Evolutionary conservation across 2,888 invertebrate genomes (phyloP).

Genomic region (Vandiemenella viatica): DNA sequence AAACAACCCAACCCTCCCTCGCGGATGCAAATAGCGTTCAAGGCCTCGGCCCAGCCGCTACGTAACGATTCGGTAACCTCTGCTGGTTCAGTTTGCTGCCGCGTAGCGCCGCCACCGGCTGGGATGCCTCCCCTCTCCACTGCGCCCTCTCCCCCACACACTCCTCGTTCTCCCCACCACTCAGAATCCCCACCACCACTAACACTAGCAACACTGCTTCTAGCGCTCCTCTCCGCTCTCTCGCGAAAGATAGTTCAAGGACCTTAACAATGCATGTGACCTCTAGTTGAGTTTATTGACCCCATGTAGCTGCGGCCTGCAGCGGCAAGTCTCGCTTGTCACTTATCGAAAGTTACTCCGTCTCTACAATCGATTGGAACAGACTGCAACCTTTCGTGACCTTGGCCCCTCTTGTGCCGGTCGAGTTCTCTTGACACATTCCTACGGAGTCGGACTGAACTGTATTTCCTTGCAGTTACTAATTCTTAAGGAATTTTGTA

Average conservation of each 20-base stretch:
- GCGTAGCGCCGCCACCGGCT: constrained; percentile 2
- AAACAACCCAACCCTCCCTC: too few species aligned
- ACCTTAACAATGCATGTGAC: constrained; percentile 10
- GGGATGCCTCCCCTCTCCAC: not conserved
- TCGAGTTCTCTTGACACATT: too few species aligned
- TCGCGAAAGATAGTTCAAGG: constrained; percentile 8
- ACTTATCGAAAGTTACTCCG: too few species aligned
- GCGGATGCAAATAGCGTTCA: constrained; percentile 3
- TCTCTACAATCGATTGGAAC: too few species aligned
- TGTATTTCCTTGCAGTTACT: too few species aligned
- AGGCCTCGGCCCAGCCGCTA: not conserved
- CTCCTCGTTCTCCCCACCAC: not conserved
- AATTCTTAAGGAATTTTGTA: too few species aligned
- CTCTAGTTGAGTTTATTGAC: constrained; percentile 9
- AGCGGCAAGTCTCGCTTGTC: not conserved
- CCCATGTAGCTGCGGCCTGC: not conserved
- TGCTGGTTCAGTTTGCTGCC: constrained; percentile 10
- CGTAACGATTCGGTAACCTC: constrained; percentile 11
- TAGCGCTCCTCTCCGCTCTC: not conserved
- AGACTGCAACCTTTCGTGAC: too few species aligned
- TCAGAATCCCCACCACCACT: not conserved
- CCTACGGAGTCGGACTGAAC: too few species aligned
- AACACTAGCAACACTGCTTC: not conserved
- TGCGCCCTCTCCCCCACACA: too few species aligned
- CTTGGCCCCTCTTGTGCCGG: too few species aligned